A percentile compares a stretch with the other conserved stretches of the same genome.
These are phyloP conservation scores for Saguinus oedipus DNA, from an alignment of 2,797 vertebrate species.

Conservation along the genomic window DNA sequence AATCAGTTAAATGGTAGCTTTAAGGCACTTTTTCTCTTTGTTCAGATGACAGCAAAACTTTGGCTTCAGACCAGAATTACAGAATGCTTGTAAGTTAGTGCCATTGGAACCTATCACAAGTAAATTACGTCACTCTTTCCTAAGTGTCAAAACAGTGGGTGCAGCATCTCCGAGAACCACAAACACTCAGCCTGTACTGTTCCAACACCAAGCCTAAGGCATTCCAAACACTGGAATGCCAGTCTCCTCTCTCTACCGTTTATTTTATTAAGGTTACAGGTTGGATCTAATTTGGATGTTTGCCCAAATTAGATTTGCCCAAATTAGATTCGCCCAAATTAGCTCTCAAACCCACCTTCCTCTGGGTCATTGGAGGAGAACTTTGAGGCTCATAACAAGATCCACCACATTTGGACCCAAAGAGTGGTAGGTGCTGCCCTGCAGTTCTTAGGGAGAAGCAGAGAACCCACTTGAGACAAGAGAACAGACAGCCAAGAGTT, in stretches of 20 bases:
- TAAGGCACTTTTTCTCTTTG: neutral
- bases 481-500: neutral
- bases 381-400: neutral
- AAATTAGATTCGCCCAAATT: too few relatives aligned
- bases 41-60: neutral
- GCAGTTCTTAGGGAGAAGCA: neutral
- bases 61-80: conserved; percentile 10
- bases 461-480: neutral
- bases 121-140: neutral
- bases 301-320: neutral
- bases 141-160: conserved; percentile 37
- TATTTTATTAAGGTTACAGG: neutral
- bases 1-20: neutral
- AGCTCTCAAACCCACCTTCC: neutral
- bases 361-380: neutral
- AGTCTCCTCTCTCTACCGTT: neutral
- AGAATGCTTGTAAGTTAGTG: neutral
- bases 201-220: neutral
- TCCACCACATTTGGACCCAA: neutral
- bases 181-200: neutral
- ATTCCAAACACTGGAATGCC: neutral
- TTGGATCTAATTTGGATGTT: conserved; percentile 19
- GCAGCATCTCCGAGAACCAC: neutral
- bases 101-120: neutral
- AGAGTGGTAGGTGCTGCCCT: neutral